Evolutionary conservation across 2,888 invertebrate species (phyloP), one percentile per base, ranked within the genome.

Genomic region (Acanthococcus lagerstroemiae): DNA sequence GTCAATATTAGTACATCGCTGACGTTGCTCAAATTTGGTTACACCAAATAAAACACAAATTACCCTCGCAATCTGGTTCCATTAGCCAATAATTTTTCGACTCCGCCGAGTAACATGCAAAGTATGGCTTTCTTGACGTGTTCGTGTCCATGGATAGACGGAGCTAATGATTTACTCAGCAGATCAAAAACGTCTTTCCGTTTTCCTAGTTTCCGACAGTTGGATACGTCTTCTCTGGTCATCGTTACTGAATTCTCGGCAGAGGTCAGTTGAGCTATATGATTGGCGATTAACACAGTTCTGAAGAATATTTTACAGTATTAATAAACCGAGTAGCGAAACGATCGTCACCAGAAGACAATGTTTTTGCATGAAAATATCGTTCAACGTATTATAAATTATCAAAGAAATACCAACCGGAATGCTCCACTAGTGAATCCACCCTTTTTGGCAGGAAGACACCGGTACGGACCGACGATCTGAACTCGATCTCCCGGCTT

Each of bases 401-500:
- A 48, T 48, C 2, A 15, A 37, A 37, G 7, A 19, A 45, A 17
- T 9, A 12, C 52, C n/a, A 74, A 85, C 85, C 82, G 83, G 72
- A 90, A 90, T 50, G 91, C 88, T n/a, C 94, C 95, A 52, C 86
- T 84, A 4, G 95, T 95, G 73, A 89, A 95, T 70, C 90, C 90
- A 24, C 89, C 90, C 73, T 93, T 89, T 76, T 97, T 97, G 55
- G 84, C 87, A 0, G 99, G 99, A 65, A 99, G 78, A 75, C 95
- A 96, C 61, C 97, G 83, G 75, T 86, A 99, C 74, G 89, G 91
- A 2, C 97, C 99, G 21, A 97, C 89, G 54, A 96, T 82, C 77
- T 96, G 94, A n/a, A 99, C 87, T 70, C 97, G 82, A 78, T 99
- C 97, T 7, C 97, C 97, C 0, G 97, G 96, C 77, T 99, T 94